Base-by-base conservation (phyloP, 2,113 vertebrate genomes). In the Stigmatopora nigra region DNA sequence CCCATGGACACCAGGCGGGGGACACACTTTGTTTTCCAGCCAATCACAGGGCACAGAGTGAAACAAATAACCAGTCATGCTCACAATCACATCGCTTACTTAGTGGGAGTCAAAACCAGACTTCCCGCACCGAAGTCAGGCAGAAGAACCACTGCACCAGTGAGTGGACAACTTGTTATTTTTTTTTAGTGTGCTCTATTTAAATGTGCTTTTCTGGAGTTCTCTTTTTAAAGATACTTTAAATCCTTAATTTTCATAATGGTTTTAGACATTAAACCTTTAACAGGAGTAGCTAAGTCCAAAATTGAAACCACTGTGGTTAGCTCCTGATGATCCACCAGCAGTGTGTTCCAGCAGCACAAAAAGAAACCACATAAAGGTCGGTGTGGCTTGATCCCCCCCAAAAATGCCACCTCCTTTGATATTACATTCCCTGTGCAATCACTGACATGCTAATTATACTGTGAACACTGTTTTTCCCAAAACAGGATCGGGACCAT, bases 391-490 rank as follows among this genome's bases (percentile, higher is more conserved):
- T 72, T 71, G 76, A 76, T 79, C 70, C 47, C 63, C 74, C 71
- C 81, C 25, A 31, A 81, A 89, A 88, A 75, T 46, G 78, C 79
- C 79, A 80, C 82, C 77, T 81, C 73, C 82, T 89, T 88, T 87
- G 88, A 82, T 85, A 82, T 85, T 82, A 84, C 83, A 89, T 82
- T 87, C 75, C 77, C 84, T 82, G 73, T 76, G 82, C 77, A 80
- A 88, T 89, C 82, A 90, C 80, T 78, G 76, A 71, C 59, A 71
- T 65, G 72, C 76, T 87, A 88, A 91, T 91, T 90, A 90, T 81
- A 88, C 38, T 79, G 85, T 79, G 75, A 80, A 79, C 47, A 47
- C 48, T 91, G 89, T 91, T 92, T 88, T 79, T 87, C 85, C 82
- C 82, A 88, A 91, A 90, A 85, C 80, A 89, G 20, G 20, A 68